These are phyloP conservation scores for Chrysolina haemoptera DNA, from an alignment of 2,888 invertebrate species.

Conservation along the genomic window DNA sequence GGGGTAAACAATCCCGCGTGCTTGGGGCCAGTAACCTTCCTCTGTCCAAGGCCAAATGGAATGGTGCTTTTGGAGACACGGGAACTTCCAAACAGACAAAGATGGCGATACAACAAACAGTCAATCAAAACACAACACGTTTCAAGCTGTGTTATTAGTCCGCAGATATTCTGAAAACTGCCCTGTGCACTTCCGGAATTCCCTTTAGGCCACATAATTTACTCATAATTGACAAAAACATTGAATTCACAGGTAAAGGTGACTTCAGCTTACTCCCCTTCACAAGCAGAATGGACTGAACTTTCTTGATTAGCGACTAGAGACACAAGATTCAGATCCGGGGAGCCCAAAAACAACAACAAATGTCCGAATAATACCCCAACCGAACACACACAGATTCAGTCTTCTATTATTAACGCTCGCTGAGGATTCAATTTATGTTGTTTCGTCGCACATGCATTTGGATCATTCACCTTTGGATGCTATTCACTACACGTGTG, in stretches of 20 bases:
- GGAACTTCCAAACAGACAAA: conserved; percentile 65
- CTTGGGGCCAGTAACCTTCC: conserved; percentile 69
- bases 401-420: conserved; percentile 32
- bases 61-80: conserved; percentile 65
- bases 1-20: conserved; percentile 71
- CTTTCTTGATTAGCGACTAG: conserved; percentile 66
- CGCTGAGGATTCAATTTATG: conserved; percentile 35
- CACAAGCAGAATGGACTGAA: conserved; percentile 69
- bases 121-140: conserved; percentile 57
- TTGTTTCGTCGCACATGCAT: conserved; percentile 48
- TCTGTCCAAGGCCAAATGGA: conserved; percentile 67
- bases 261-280: conserved; percentile 63
- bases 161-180: conserved; percentile 35
- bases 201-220: conserved; percentile 46
- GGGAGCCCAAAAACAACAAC: conserved; percentile 82
- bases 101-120: conserved; percentile 65
- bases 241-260: conserved; percentile 27
- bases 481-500: conserved; percentile 50
- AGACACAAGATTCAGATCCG: conserved; percentile 70
- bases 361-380: conserved; percentile 72
- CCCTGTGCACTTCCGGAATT: conserved; percentile 35
- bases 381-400: conserved; percentile 28
- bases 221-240: conserved; percentile 42
- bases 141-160: conserved; percentile 33
- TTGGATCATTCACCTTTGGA: conserved; percentile 51